Percentiles rank a stretch among this genome's conserved stretches.
These are phyloP conservation scores for Holothuria scabra DNA, from an alignment of 53 echinoderm and acorn worm genomes.

Conservation along the genomic window DNA sequence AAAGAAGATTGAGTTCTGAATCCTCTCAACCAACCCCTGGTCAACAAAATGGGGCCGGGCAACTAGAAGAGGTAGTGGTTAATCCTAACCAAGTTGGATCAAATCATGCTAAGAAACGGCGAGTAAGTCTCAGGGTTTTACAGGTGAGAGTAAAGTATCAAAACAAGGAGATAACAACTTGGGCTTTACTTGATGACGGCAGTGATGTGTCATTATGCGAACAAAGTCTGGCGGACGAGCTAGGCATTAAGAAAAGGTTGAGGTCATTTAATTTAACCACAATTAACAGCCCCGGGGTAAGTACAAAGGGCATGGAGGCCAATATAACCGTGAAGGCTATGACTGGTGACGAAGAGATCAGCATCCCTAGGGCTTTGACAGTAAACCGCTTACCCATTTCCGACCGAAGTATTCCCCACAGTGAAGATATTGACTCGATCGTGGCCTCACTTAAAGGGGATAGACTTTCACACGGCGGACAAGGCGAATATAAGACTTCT, in stretches of 20 bases:
- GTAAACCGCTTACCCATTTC: slow-evolving; percentile 58
- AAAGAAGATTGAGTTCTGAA: not conserved
- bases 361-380: slow-evolving; percentile 58
- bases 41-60: slow-evolving; percentile 59
- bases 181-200: slow-evolving; percentile 74
- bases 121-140: slow-evolving; percentile 63
- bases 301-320: slow-evolving; percentile 50
- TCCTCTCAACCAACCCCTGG: slow-evolving; percentile 27
- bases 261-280: slow-evolving; percentile 58
- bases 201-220: slow-evolving; percentile 73
- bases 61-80: slow-evolving; percentile 7
- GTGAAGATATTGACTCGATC: slow-evolving; percentile 13
- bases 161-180: slow-evolving; percentile 53
- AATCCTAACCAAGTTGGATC: slow-evolving; percentile 8
- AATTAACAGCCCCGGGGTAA: slow-evolving; percentile 30
- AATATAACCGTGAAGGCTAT: slow-evolving; percentile 26
- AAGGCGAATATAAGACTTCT: slow-evolving; percentile 54
- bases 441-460: slow-evolving; percentile 42
- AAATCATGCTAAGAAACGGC: slow-evolving; percentile 7
- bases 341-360: slow-evolving; percentile 40
- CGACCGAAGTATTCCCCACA: slow-evolving; percentile 43
- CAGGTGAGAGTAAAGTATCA: slow-evolving; percentile 59
- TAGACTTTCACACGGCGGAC: slow-evolving; percentile 28
- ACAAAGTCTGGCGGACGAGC: slow-evolving; percentile 57
- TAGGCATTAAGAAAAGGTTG: slow-evolving; percentile 35